Percentiles rank a stretch among this genome's conserved stretches.
Evolutionary conservation across 2,888 invertebrate genomes (phyloP).

Genomic region (Liodrosophila aerea): DNA sequence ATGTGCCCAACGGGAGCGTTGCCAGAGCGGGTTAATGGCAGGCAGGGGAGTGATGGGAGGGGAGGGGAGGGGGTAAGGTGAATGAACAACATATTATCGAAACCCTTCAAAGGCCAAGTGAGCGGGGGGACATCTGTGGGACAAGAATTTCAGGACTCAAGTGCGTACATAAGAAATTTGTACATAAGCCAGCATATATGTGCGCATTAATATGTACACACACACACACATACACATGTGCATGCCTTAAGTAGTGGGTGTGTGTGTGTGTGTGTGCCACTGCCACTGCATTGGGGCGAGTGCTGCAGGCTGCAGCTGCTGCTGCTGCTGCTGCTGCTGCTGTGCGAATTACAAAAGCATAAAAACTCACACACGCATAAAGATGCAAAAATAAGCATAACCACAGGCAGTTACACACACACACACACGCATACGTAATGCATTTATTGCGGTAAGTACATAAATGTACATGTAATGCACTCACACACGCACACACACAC

Average conservation of each 20-base stretch:
- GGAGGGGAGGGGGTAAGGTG: constrained; percentile 51
- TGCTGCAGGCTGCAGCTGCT: not conserved
- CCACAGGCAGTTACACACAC: constrained; percentile 23
- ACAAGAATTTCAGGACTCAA: constrained; percentile 30
- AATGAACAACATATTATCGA: constrained; percentile 72
- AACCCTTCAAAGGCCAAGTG: constrained; percentile 47
- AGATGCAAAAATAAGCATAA: constrained; percentile 42
- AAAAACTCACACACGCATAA: constrained; percentile 23
- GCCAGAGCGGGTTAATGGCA: constrained; percentile 17
- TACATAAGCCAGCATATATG: constrained; percentile 21
- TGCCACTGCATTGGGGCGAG: not conserved
- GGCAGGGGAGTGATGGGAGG: constrained; percentile 8
- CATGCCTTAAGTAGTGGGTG: not conserved
- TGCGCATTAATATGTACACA: not conserved
- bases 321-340: constrained; percentile 9
- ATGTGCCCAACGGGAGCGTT: constrained; percentile 57
- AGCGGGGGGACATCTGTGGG: constrained; percentile 11
- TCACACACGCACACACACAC: not conserved
- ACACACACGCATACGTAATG: constrained; percentile 6
- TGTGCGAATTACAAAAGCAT: constrained; percentile 37
- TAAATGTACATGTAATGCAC: constrained; percentile 4
- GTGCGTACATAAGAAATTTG: constrained; percentile 30
- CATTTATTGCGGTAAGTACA: not conserved
- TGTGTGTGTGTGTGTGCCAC: not conserved
- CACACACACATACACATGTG: not conserved